phyloP scores from a whole-genome alignment of 2,888 invertebrate species.

The Pristionchus japonicus region DNA sequence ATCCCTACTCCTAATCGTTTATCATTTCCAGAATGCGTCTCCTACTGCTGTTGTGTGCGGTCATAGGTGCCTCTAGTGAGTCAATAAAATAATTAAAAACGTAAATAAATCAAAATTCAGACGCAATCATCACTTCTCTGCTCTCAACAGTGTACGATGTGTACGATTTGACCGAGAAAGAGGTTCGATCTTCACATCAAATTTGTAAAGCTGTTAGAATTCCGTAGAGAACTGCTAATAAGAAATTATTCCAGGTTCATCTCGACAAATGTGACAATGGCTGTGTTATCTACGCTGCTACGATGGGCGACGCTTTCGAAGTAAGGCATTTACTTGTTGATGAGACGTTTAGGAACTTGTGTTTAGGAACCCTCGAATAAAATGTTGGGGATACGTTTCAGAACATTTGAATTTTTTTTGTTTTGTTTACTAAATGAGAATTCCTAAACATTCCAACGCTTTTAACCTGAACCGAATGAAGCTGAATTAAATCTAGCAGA shows the following conservation, averaged over 20 bases:
- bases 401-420: background rate
- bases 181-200: background rate
- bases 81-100: background rate
- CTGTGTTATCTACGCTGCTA: background rate
- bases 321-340: background rate
- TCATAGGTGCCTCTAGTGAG: background rate
- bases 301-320: background rate
- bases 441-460: background rate
- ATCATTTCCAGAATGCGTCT: background rate
- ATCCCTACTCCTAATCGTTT: background rate
- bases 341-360: too few relatives aligned
- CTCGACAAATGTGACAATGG: background rate
- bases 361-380: too few relatives aligned
- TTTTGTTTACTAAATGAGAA: too few relatives aligned
- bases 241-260: background rate
- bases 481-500: too few relatives aligned
- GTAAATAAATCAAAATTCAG: background rate
- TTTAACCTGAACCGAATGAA: background rate
- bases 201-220: background rate
- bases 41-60: background rate
- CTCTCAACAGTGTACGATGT: background rate
- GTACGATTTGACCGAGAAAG: background rate
- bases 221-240: background rate
- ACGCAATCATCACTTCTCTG: background rate
- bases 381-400: background rate